Evolutionary conservation across 2,797 vertebrate species (phyloP).

Genomic region (Argyrosomus regius): DNA sequence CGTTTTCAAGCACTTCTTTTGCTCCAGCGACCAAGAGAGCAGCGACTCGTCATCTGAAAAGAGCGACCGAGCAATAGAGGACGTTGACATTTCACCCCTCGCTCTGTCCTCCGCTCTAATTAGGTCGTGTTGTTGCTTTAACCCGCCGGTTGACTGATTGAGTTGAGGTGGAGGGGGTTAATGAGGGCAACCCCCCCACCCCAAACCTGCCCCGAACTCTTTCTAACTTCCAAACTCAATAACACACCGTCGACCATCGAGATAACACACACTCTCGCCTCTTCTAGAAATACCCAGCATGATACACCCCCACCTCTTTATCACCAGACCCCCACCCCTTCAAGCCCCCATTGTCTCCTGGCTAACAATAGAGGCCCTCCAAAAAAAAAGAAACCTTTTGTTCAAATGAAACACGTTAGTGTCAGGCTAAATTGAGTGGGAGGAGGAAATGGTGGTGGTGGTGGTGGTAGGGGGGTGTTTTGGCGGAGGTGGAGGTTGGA

Average conservation of each 20-base stretch:
- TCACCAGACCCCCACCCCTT: slow-evolving; percentile 76
- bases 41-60: slow-evolving; percentile 45
- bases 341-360: slow-evolving; percentile 85
- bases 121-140: slow-evolving; percentile 91
- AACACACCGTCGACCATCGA: slow-evolving; percentile 60
- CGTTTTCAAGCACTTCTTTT: slow-evolving; percentile 31
- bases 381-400: slow-evolving; percentile 81
- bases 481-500: slow-evolving; percentile 45
- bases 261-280: slow-evolving; percentile 57
- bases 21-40: slow-evolving; percentile 72
- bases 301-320: slow-evolving; percentile 70
- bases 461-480: slow-evolving; percentile 50
- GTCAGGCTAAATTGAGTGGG: slow-evolving; percentile 82
- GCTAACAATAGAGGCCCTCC: slow-evolving; percentile 85
- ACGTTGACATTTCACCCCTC: slow-evolving; percentile 87
- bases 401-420: slow-evolving; percentile 86
- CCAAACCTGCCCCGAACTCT: slow-evolving; percentile 45
- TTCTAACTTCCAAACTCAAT: slow-evolving; percentile 68
- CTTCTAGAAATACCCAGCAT: slow-evolving; percentile 73
- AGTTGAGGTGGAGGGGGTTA: slow-evolving; percentile 69
- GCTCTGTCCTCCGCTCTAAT: slow-evolving; percentile 87
- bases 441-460: slow-evolving; percentile 63
- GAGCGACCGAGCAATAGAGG: slow-evolving; percentile 58
- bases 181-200: slow-evolving; percentile 80
- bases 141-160: slow-evolving; percentile 82